phyloP scores from a whole-genome alignment of 23 tunicate species.

The Trididemnum clinides region DNA sequence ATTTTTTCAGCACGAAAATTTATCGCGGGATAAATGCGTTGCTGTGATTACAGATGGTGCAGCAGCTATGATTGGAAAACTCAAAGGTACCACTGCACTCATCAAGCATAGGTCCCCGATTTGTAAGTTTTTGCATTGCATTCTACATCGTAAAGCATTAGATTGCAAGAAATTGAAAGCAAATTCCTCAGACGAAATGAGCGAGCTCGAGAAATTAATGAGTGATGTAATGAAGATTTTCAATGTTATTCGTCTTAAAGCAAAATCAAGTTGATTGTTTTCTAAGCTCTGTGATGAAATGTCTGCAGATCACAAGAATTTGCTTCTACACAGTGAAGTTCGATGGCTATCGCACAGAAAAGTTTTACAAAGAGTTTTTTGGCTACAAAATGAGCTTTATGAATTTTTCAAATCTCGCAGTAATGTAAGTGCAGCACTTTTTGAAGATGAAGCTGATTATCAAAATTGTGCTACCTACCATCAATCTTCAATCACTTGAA shows the following conservation, averaged over 20 bases:
- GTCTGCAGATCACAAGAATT: constrained; percentile 40
- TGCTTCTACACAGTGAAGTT: constrained; percentile 33
- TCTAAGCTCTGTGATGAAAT: constrained; percentile 40
- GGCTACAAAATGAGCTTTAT: constrained; percentile 21
- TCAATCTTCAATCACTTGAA: constrained; percentile 43
- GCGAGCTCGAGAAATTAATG: constrained; percentile 5
- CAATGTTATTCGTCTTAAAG: constrained; percentile 47
- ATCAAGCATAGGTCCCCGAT: constrained; percentile 10
- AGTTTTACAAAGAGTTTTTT: constrained; percentile 34
- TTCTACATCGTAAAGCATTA: constrained; percentile 38
- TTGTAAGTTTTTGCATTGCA: constrained; percentile 39
- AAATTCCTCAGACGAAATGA: constrained; percentile 14
- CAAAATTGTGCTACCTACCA: constrained; percentile 37
- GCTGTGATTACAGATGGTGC: constrained; percentile 50
- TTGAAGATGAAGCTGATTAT: constrained; percentile 34
- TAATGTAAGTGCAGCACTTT: constrained; percentile 24
- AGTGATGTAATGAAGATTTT: constrained; percentile 40
- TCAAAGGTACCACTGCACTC: constrained; percentile 27
- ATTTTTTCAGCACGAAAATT: constrained; percentile 40
- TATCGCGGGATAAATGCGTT: constrained; percentile 39
- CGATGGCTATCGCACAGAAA: constrained; percentile 35
- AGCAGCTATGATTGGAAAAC: constrained; percentile 51
- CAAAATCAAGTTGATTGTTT: constrained; percentile 31
- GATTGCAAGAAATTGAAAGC: constrained; percentile 25
- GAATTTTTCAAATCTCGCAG: constrained; percentile 24